Percentiles rank a stretch among this genome's conserved stretches.
phyloP scores from a whole-genome alignment of 2,888 invertebrate species.

The Theodoxus fluviatilis region DNA sequence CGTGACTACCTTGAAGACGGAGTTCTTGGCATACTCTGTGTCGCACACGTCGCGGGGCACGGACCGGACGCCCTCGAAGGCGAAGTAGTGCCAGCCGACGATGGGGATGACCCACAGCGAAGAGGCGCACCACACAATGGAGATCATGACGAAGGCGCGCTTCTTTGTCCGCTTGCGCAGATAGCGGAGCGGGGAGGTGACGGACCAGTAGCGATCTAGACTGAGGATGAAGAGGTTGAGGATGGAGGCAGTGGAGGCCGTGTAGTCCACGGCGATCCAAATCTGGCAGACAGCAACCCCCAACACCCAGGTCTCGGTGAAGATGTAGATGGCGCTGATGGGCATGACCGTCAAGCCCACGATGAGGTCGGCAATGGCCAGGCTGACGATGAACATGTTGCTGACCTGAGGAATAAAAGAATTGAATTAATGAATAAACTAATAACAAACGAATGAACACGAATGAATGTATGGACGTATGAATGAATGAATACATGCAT shows the following conservation, averaged over 20 bases:
- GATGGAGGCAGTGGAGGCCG: conserved; percentile 71
- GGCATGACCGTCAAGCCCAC: conserved; percentile 69
- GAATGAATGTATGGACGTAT: too few species aligned
- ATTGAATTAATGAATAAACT: too few species aligned
- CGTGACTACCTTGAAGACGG: conserved; percentile 67
- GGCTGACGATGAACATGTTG: conserved; percentile 69
- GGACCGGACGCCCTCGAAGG: conserved; percentile 54
- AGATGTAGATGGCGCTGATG: conserved; percentile 67
- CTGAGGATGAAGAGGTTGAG: conserved; percentile 69
- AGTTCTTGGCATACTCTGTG: conserved; percentile 68
- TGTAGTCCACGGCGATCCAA: conserved; percentile 71
- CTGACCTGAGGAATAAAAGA: too few species aligned
- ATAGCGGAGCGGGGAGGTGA: conserved; percentile 68
- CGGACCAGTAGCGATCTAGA: conserved; percentile 68
- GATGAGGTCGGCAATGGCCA: conserved; percentile 68
- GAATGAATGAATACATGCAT: too few species aligned
- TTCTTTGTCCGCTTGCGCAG: conserved; percentile 67
- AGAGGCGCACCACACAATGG: conserved; percentile 67
- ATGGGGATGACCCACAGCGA: conserved; percentile 68
- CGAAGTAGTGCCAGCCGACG: conserved; percentile 67
- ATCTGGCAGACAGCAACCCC: conserved; percentile 70
- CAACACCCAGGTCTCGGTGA: conserved; percentile 66
- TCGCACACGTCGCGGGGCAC: conserved; percentile 65
- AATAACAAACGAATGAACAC: too few species aligned
- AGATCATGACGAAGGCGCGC: conserved; percentile 68